phyloP scores from a whole-genome alignment of 2,797 vertebrate genomes.

The Myotis daubentonii region DNA sequence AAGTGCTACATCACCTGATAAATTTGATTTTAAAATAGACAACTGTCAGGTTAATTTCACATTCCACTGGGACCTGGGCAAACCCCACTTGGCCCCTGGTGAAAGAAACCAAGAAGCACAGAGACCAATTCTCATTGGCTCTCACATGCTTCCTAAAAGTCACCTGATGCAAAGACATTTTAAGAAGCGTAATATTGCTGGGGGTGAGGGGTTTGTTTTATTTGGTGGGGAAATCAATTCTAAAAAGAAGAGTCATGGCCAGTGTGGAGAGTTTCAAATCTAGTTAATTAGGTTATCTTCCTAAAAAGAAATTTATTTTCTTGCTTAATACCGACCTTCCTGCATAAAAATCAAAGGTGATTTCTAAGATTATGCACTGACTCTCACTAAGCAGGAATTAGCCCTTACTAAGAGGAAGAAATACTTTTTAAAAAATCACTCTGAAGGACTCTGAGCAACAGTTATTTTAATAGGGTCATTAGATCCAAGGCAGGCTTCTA shows the following conservation, averaged over 20 bases:
- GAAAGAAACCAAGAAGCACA: not conserved
- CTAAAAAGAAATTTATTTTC: not conserved
- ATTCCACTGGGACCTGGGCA: not conserved
- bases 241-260: not conserved
- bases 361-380: not conserved
- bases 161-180: not conserved
- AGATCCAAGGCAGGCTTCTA: not conserved
- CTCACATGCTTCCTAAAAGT: not conserved
- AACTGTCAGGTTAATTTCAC: not conserved
- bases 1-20: not conserved
- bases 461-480: not conserved
- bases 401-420: not conserved
- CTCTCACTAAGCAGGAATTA: not conserved
- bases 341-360: slow-evolving; percentile 2
- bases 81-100: not conserved
- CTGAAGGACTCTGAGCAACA: not conserved
- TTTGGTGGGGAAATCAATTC: not conserved
- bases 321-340: not conserved
- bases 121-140: not conserved
- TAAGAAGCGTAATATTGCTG: not conserved
- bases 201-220: not conserved
- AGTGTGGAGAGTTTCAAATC: not conserved
- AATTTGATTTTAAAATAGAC: slow-evolving; percentile 37
- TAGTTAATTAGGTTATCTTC: not conserved
- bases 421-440: not conserved